A percentile compares a stretch with the other conserved stretches of the same genome.
phyloP scores from a whole-genome alignment of 2,888 invertebrate species.

The Polymixis flavicincta region DNA sequence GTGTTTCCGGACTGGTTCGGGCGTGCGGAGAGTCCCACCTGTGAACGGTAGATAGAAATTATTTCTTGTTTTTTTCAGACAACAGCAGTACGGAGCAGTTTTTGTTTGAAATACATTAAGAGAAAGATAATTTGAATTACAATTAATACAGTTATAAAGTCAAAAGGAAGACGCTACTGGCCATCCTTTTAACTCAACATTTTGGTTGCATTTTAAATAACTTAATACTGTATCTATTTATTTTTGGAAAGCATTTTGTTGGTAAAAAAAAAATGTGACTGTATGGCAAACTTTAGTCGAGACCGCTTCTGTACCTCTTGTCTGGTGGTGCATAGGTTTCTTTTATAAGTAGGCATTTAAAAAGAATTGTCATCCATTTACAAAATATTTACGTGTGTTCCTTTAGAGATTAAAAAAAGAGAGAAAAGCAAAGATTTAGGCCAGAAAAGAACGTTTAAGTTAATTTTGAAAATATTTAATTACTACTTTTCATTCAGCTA shows the following conservation, averaged over 20 bases:
- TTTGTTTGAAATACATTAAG: neutral
- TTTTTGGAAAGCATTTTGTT: neutral
- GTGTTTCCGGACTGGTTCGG: conserved; percentile 80
- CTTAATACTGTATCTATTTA: neutral
- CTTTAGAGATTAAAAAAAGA: conserved; percentile 10
- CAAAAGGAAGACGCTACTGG: neutral
- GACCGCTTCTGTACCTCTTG: conserved; percentile 16
- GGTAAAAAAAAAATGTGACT: neutral
- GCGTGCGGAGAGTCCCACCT: conserved; percentile 81
- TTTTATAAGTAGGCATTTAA: neutral
- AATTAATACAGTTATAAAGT: neutral
- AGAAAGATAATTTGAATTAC: neutral
- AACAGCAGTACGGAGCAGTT: conserved; percentile 12
- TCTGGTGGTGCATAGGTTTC: neutral
- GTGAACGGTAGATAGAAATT: conserved; percentile 11
- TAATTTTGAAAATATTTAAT: conserved; percentile 34
- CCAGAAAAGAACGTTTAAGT: conserved; percentile 25
- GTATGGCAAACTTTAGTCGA: conserved; percentile 2
- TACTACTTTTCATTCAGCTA: neutral
- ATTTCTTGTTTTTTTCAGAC: neutral
- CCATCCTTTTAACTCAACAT: neutral
- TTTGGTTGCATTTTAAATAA: neutral
- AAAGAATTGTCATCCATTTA: neutral
- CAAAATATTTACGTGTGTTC: conserved; percentile 12
- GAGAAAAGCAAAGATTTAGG: conserved; percentile 40